Base-by-base conservation (phyloP, 2,113 vertebrate species). In the Pyrgilauda ruficollis region DNA sequence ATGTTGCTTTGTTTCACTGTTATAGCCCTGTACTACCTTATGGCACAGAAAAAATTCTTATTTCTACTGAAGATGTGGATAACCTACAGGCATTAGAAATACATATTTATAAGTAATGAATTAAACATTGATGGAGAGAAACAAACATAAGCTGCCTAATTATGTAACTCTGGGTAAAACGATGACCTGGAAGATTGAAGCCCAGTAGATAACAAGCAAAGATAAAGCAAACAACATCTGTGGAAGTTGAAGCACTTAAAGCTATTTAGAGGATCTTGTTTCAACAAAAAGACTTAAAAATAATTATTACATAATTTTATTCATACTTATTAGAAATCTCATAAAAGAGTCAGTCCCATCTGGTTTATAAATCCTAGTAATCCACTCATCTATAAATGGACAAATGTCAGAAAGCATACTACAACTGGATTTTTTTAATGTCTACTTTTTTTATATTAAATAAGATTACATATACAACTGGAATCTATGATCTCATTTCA, bases 41-140 rank as follows among this genome's bases (percentile, higher is more conserved):
- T 6, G 28, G 75, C 33, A 89, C 13, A 67, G 44, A 41, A 91
- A 91, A 82, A 74, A 52, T 14, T 67, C 56, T 84, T 81, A 47
- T 63, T 87, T 89, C 53, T 84, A 0, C 37, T 50, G 23, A 84
- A 70, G 35, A 44, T 39, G 15, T 56, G 63, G n/a, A 78, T 74
- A 91, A 80, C 39, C 17, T 46, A 44, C 28, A 91, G 79, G 64
- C 73, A 91, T 55, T 69, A 93, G 46, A 73, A 88, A 94, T 62
- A 86, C 46, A 47, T 83, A 77, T 83, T 92, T 88, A 92, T 90
- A 90, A 88, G 66, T 10, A 83, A 93, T 83, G 26, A 90, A 91
- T 91, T 86, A 94, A 91, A 90, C 35, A 73, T 61, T n/a, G 73
- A 86, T 31, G 35, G 20, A 82, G 30, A 73, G 31, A 87, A 87